Percentiles rank a stretch among this genome's conserved stretches.
Evolutionary conservation across 2,888 invertebrate species (phyloP).

Genomic region (Drosophila gaucha): DNA sequence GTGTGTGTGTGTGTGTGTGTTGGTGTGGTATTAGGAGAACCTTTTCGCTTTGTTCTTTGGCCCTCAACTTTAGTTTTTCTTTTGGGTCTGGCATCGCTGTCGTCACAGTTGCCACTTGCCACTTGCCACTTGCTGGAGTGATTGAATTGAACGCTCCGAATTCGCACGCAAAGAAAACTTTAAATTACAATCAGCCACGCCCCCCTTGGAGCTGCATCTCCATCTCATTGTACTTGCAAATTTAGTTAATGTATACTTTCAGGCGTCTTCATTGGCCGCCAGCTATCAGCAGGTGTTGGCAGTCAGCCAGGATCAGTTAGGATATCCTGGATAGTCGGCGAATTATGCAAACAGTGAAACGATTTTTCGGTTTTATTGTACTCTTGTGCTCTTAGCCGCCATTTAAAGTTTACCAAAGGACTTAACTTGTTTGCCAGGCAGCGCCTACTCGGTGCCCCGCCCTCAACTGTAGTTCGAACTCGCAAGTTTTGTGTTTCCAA

Average conservation of each 20-base stretch:
- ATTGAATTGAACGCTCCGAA: constrained; percentile 67
- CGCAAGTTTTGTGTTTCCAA: constrained; percentile 19
- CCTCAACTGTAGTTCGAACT: neutral
- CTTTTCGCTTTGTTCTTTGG: constrained; percentile 39
- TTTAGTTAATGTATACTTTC: constrained; percentile 42
- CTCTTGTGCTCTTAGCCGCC: constrained; percentile 5
- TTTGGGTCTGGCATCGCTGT: constrained; percentile 2
- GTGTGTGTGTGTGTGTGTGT: constrained; percentile 2
- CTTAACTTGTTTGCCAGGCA: constrained; percentile 33
- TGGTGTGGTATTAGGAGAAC: constrained; percentile 16
- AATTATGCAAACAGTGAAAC: constrained; percentile 45
- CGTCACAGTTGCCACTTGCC: constrained; percentile 39
- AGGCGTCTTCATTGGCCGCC: constrained; percentile 14
- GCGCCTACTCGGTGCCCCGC: neutral
- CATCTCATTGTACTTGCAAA: constrained; percentile 63
- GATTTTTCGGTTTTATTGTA: constrained; percentile 34
- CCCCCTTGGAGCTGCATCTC: neutral
- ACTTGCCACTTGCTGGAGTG: constrained; percentile 43
- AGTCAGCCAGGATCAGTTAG: constrained; percentile 15
- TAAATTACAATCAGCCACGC: constrained; percentile 55
- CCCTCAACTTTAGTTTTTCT: constrained; percentile 37
- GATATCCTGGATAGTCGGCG: constrained; percentile 1
- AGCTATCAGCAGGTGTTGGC: constrained; percentile 30
- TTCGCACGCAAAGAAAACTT: constrained; percentile 51
- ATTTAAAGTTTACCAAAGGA: constrained; percentile 54